Conservation (phyloP, 1,140 invertebrate species). For the Euwallacea similis region DNA sequence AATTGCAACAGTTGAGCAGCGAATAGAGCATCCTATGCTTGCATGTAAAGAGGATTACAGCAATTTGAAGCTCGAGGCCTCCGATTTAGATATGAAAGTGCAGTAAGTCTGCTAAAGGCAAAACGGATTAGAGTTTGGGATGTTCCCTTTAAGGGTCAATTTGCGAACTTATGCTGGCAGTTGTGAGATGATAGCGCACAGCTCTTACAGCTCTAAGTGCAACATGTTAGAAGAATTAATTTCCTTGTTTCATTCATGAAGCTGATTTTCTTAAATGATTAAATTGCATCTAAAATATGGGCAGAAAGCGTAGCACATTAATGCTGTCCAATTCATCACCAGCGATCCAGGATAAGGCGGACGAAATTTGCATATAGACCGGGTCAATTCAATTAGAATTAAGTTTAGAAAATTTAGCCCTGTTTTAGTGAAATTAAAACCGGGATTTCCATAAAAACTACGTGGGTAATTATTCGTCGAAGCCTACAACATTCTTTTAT, state of each 20-base stretch:
- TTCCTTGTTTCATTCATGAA: background rate
- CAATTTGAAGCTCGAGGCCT: background rate
- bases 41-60: constrained; percentile 1
- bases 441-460: background rate
- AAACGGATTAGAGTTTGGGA: background rate
- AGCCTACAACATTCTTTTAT: background rate
- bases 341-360: constrained; percentile 20
- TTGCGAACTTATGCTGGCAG: too few relatives aligned
- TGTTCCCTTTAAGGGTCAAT: background rate
- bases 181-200: too few relatives aligned
- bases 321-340: constrained; percentile 20
- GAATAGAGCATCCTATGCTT: background rate
- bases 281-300: constrained; percentile 17
- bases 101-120: background rate
- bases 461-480: background rate
- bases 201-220: background rate
- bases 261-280: constrained; percentile 17
- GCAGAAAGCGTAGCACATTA: constrained; percentile 7
- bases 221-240: too few relatives aligned
- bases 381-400: constrained; percentile 14
- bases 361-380: constrained; percentile 20
- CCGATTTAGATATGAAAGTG: constrained; percentile 3
- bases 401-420: constrained; percentile 11
- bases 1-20: too few relatives aligned
- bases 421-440: background rate